These are phyloP conservation scores for Scaptomyza reducta DNA, from an alignment of 2,888 invertebrate genomes.

Conservation along the genomic window DNA sequence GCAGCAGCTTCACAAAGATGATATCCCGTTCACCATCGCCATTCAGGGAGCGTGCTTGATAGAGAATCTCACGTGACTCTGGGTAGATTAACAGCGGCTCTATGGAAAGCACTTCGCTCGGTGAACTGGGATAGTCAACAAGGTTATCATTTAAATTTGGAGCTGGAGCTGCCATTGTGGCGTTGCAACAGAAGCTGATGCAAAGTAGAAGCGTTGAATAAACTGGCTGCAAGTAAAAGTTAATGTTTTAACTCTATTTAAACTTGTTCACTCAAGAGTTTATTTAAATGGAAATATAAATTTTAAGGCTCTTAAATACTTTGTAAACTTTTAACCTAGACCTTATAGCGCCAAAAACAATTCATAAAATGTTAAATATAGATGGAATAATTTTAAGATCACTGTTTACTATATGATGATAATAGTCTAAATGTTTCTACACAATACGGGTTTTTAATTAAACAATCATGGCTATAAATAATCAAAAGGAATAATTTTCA, in stretches of 20 bases:
- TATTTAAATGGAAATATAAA: too few species aligned
- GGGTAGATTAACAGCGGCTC: constrained; percentile 80
- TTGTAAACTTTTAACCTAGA: too few species aligned
- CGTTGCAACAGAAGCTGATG: constrained; percentile 15
- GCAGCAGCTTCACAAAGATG: constrained; percentile 77
- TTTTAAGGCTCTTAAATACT: too few species aligned
- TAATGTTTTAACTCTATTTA: too few species aligned
- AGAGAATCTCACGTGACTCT: constrained; percentile 37
- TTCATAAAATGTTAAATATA: too few species aligned
- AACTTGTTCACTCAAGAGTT: too few species aligned
- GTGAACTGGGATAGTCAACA: constrained; percentile 54
- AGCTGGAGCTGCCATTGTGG: constrained; percentile 51
- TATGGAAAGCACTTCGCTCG: constrained; percentile 77
- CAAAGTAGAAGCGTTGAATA: constrained; percentile 17
- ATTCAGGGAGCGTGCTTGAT: constrained; percentile 59
- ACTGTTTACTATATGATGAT: not conserved
- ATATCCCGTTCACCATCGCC: constrained; percentile 65
- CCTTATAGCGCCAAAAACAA: too few species aligned
- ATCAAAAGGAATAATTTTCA: too few species aligned
- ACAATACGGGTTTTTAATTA: not conserved
- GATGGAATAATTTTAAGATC: too few species aligned
- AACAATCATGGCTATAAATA: too few species aligned
- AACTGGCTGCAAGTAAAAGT: constrained; percentile 8
- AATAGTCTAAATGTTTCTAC: not conserved
- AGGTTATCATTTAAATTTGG: constrained; percentile 34